These are phyloP conservation scores for Anadara kagoshimensis DNA, from an alignment of 1,140 invertebrate species.

Conservation along the genomic window DNA sequence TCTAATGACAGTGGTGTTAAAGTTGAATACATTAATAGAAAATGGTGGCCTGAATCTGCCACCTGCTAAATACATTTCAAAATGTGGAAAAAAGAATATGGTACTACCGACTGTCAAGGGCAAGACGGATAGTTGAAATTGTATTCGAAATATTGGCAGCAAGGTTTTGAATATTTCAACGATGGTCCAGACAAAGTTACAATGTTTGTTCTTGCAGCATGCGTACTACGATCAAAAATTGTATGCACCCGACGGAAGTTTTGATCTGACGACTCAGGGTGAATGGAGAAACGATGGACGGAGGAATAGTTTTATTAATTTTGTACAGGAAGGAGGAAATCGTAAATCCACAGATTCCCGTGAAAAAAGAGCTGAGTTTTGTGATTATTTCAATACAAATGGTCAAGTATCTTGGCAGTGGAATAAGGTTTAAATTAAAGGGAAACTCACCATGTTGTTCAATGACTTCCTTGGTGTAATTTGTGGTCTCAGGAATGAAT, in stretches of 20 bases:
- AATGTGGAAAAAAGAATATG: slow-evolving; percentile 66
- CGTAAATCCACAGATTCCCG: background rate
- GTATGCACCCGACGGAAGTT: slow-evolving; percentile 1
- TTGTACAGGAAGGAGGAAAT: slow-evolving; percentile 15
- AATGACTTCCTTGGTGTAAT: slow-evolving; percentile 7
- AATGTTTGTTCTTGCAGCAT: slow-evolving; percentile 6
- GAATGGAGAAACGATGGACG: background rate
- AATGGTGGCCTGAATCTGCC: slow-evolving; percentile 15
- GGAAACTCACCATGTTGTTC: background rate
- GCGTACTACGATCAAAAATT: background rate
- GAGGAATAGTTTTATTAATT: background rate
- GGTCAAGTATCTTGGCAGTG: slow-evolving; percentile 19
- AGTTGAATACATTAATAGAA: background rate
- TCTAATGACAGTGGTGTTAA: slow-evolving; percentile 23
- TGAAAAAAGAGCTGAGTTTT: slow-evolving; percentile 6
- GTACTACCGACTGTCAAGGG: slow-evolving; percentile 73
- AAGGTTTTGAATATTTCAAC: slow-evolving; percentile 32
- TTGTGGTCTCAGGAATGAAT: background rate
- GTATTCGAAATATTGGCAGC: slow-evolving; percentile 39
- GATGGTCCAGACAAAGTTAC: slow-evolving; percentile 15
- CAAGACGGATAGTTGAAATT: slow-evolving; percentile 53
- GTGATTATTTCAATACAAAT: slow-evolving; percentile 18
- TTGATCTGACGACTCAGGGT: background rate
- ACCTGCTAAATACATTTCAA: slow-evolving; percentile 17
- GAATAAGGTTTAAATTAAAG: background rate